Base-by-base conservation (phyloP, 2,797 vertebrate species). In the Pogoniulus pusillus region DNA sequence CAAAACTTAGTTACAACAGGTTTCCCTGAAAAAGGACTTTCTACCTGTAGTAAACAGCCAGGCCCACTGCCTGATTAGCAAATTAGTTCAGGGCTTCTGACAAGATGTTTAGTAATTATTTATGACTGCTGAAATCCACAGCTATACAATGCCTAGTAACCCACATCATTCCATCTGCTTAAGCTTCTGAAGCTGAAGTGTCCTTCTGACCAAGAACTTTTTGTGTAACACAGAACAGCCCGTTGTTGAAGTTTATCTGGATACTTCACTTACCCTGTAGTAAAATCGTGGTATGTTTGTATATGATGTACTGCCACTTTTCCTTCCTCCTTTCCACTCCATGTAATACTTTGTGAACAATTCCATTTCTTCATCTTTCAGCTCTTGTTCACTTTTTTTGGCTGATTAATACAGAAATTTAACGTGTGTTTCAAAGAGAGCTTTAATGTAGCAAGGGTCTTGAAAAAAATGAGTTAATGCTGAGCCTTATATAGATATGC, bases 281-380 rank as follows among this genome's bases (percentile, higher is more conserved):
- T 99, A 99, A 97, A 99, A 99, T 4, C 99, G 98, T 8, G 99
- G 99, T 93, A 99, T 99, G 87, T 97, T 98, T 32, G 94, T 97
- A 82, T 98, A 99, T 4, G 98, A 98, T 9, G 93, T 64, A 70
- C 96, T 97, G 85, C 92, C 81, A 64, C 87, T 96, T 95, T 97
- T 98, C 79, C 97, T 96, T 76, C 97, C 98, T 96, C 98, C 98
- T 96, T 98, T 99, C 99, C 99, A 99, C 62, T 99, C 98, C 4
- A 98, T 97, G 89, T 99, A 99, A 59, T 98, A 99, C 65, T 98
- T 99, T 30, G 98, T 98, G 95, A 99, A 99, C 90, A 99, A 96
- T 26, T 98, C 97, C 10, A 98, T 98, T 96, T 99, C 99, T 93
- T 99, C 99, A 79, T 98, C 98, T 95, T 98, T 99, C 78, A 98